These are phyloP conservation scores for Troides oblongomaculatus DNA, from an alignment of 2,888 invertebrate species.

Conservation along the genomic window DNA sequence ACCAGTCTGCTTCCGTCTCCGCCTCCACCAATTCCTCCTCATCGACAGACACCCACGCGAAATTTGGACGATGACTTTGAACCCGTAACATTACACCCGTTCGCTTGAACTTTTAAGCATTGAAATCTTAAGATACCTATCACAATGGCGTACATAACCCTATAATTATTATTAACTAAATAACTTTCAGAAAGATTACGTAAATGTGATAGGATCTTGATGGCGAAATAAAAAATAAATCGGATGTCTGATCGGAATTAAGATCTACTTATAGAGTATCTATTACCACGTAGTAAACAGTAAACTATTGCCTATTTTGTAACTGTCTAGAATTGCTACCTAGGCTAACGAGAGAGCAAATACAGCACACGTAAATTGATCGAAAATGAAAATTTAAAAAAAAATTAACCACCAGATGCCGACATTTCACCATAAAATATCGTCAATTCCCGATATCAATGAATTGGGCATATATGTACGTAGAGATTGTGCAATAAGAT, in stretches of 20 bases:
- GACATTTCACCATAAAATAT: slow-evolving; percentile 13
- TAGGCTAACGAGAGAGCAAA: not conserved
- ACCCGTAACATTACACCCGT: slow-evolving; percentile 77
- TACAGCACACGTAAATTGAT: not conserved
- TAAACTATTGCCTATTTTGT: slow-evolving; percentile 3
- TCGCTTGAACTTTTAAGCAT: slow-evolving; percentile 52
- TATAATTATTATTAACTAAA: not conserved
- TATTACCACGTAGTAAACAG: slow-evolving; percentile 3
- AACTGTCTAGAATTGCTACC: slow-evolving; percentile 11
- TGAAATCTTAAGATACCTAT: not conserved
- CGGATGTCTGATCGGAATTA: slow-evolving; percentile 7
- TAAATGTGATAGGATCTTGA: not conserved
- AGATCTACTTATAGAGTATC: slow-evolving; percentile 19
- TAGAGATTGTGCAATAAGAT: slow-evolving; percentile 28
- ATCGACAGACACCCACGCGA: slow-evolving; percentile 77
- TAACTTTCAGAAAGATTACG: not conserved
- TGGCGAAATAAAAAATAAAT: not conserved
- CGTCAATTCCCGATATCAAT: slow-evolving; percentile 30
- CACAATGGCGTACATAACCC: slow-evolving; percentile 11
- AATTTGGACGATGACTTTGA: slow-evolving; percentile 82
- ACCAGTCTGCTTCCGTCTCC: slow-evolving; percentile 84
- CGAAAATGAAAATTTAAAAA: slow-evolving; percentile 2
- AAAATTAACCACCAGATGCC: slow-evolving; percentile 1
- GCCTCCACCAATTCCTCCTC: slow-evolving; percentile 67
- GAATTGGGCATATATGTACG: slow-evolving; percentile 27